These are phyloP conservation scores for Conops quadrifasciatus DNA, from an alignment of 2,888 invertebrate species.

Conservation along the genomic window DNA sequence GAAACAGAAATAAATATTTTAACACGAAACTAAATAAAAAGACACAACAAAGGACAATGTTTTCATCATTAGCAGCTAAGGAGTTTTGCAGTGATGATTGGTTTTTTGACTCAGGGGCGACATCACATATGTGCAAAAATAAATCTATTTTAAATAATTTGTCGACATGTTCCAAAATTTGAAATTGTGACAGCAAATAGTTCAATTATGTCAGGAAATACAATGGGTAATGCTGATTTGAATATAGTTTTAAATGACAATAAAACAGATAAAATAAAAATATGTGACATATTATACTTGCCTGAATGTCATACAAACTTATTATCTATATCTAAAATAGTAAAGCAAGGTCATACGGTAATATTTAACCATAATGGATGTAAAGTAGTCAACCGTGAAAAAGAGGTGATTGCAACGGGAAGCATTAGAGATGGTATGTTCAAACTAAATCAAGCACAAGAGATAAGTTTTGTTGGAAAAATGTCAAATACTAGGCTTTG, in stretches of 20 bases:
- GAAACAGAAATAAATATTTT: too few relatives aligned
- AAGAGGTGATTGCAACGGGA: conserved; percentile 1
- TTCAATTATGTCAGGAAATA: conserved; percentile 8
- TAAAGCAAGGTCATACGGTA: conserved; percentile 15
- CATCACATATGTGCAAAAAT: conserved; percentile 14
- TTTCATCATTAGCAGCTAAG: conserved; percentile 9
- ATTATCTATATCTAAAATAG: conserved; percentile 22
- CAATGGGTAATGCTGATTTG: conserved; percentile 7
- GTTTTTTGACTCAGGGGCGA: conserved; percentile 18
- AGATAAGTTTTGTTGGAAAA: background rate
- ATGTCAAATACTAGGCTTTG: background rate
- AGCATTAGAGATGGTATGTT: conserved; percentile 10
- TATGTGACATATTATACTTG: conserved; percentile 16
- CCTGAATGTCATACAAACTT: conserved; percentile 18
- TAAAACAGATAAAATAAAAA: background rate
- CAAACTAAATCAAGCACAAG: background rate
- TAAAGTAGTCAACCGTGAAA: background rate
- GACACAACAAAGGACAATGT: background rate
- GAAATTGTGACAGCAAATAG: conserved; percentile 18
- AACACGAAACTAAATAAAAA: conserved; percentile 1
- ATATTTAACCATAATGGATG: conserved; percentile 8
- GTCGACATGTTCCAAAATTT: background rate
- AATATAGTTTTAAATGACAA: background rate
- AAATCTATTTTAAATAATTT: background rate
- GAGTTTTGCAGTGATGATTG: conserved; percentile 1